Conservation (phyloP, 1,140 invertebrate species). For the Holotrichia oblita region DNA sequence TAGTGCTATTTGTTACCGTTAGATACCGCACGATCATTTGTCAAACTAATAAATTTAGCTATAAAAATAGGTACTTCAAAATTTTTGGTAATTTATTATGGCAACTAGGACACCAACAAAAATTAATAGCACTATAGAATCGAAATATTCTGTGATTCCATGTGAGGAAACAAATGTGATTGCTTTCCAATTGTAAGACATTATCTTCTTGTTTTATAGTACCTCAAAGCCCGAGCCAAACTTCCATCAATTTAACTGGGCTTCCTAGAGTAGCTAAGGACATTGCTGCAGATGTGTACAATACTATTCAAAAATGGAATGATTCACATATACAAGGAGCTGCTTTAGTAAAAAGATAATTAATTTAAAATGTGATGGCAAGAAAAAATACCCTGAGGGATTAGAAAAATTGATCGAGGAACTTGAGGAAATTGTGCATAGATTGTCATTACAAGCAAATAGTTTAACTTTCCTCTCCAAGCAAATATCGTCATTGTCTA, state of each 20-base stretch:
- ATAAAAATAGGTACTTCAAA: too few relatives aligned
- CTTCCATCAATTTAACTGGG: conserved; percentile 58
- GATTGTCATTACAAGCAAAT: conserved; percentile 44
- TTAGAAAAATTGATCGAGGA: conserved; percentile 52
- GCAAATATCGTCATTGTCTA: conserved; percentile 52
- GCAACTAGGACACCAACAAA: conserved; percentile 37
- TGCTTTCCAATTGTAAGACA: background rate
- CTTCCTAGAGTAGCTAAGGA: conserved; percentile 55
- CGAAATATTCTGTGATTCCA: conserved; percentile 22
- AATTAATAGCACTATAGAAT: background rate
- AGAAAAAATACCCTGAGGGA: conserved; percentile 47
- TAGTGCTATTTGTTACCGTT: too few relatives aligned
- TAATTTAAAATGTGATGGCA: conserved; percentile 49
- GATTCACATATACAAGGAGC: conserved; percentile 56
- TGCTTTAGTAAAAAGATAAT: conserved; percentile 55
- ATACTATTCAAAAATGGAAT: conserved; percentile 60
- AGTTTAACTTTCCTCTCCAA: conserved; percentile 46
- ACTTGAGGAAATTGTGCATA: conserved; percentile 49
- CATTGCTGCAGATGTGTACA: conserved; percentile 58
- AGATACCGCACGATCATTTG: too few relatives aligned
- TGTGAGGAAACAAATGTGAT: conserved; percentile 34
- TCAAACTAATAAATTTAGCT: too few relatives aligned
- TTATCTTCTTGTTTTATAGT: conserved; percentile 50
- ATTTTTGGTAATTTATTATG: conserved; percentile 22
- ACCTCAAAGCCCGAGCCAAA: conserved; percentile 52